A percentile compares a stretch with the other conserved stretches of the same genome.
Evolutionary conservation across 1,140 invertebrate species (phyloP).

Genomic region (Diorhabda sublineata): DNA sequence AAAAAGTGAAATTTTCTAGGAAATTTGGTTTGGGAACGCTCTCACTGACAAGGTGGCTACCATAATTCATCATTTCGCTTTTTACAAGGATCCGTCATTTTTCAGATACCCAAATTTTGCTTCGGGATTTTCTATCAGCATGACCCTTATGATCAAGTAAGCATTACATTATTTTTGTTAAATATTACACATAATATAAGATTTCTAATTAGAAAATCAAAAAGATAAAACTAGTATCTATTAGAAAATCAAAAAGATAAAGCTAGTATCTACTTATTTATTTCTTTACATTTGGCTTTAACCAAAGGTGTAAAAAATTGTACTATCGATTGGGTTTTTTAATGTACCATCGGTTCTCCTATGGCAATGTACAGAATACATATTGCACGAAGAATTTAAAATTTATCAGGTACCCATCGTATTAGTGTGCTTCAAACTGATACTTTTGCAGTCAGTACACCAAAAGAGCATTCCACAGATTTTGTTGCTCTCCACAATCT

Average conservation of each 20-base stretch:
- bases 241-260: too few species aligned
- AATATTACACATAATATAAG: too few species aligned
- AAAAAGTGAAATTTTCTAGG: conserved; percentile 45
- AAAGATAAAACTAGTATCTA: too few species aligned
- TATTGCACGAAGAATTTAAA: too few species aligned
- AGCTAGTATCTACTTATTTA: too few species aligned
- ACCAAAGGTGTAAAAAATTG: too few species aligned
- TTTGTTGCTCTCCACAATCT: conserved; percentile 13
- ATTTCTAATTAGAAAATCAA: too few species aligned
- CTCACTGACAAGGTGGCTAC: conserved; percentile 73
- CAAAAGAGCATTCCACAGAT: conserved; percentile 17
- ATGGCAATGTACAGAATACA: too few species aligned
- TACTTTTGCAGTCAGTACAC: background rate
- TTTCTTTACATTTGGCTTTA: too few species aligned
- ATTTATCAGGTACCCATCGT: background rate
- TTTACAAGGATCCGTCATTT: conserved; percentile 59
- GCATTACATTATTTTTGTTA: conserved; percentile 20
- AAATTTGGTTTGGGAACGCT: conserved; percentile 68
- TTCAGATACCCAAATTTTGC: conserved; percentile 79
- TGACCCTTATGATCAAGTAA: conserved; percentile 64
- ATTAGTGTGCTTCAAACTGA: background rate
- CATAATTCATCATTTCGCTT: conserved; percentile 86
- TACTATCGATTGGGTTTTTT: too few species aligned
- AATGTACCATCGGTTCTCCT: background rate
- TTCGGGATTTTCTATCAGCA: conserved; percentile 73